Evolutionary conservation across 23 tunicate species (phyloP).

Genomic region (Diplosoma virens): DNA sequence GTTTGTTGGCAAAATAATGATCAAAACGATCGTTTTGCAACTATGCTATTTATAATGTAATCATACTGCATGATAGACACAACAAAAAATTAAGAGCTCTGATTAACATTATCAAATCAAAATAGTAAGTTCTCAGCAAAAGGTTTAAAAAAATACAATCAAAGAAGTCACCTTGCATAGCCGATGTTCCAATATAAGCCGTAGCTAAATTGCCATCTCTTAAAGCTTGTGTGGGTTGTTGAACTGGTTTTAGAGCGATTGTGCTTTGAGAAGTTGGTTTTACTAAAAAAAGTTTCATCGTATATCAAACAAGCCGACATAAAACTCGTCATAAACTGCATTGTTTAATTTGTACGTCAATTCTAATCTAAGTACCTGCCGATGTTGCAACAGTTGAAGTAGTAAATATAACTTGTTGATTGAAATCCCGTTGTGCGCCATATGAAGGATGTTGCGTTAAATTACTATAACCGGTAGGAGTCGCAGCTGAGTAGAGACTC

Average conservation of each 20-base stretch:
- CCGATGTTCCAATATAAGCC: constrained; percentile 33
- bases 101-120: too few relatives aligned
- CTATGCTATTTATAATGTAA: too few relatives aligned
- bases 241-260: constrained; percentile 38
- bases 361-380: constrained; percentile 37
- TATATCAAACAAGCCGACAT: too few relatives aligned
- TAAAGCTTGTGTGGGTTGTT: not conserved
- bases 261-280: constrained; percentile 47
- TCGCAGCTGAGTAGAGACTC: not conserved
- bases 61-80: too few relatives aligned
- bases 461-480: not conserved
- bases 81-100: too few relatives aligned
- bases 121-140: too few relatives aligned
- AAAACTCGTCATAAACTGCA: too few relatives aligned
- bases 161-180: constrained; percentile 43
- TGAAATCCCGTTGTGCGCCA: constrained; percentile 40
- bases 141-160: too few relatives aligned
- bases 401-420: constrained; percentile 1
- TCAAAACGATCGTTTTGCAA: too few relatives aligned
- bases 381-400: constrained; percentile 40
- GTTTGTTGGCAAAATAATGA: too few relatives aligned
- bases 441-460: constrained; percentile 42
- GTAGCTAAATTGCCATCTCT: constrained; percentile 31
- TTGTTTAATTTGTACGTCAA: too few relatives aligned
- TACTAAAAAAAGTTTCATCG: too few relatives aligned